A percentile compares a stretch with the other conserved stretches of the same genome.
Evolutionary conservation across 2,888 invertebrate species (phyloP).

Genomic region (Noctua janthina): DNA sequence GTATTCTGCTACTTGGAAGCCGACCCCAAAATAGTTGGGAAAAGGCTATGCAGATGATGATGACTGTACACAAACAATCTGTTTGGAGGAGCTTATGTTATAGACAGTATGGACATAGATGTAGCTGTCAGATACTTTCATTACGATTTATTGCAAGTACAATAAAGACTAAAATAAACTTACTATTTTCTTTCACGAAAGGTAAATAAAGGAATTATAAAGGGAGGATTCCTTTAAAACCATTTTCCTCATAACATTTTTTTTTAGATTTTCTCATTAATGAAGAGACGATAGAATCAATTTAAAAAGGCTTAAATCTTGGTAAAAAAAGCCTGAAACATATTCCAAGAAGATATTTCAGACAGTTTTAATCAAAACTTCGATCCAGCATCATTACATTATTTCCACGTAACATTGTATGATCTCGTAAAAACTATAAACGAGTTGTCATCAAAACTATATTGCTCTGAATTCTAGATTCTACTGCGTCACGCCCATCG

Average conservation of each 20-base stretch:
- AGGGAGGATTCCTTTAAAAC: background rate
- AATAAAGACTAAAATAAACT: background rate
- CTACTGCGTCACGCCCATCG: conserved; percentile 51
- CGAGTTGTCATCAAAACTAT: conserved; percentile 34
- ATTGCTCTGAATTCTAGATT: conserved; percentile 30
- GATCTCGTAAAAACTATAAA: conserved; percentile 39
- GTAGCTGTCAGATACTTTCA: background rate
- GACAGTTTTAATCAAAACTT: background rate
- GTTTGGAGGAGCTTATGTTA: background rate
- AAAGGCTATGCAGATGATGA: background rate
- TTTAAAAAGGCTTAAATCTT: background rate
- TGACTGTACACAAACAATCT: background rate
- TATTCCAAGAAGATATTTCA: background rate
- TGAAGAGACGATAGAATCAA: background rate
- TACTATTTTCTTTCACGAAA: background rate
- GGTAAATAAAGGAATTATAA: background rate
- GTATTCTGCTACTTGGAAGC: background rate
- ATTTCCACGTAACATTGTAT: conserved; percentile 13
- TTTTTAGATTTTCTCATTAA: background rate
- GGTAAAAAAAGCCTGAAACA: background rate
- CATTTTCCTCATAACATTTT: background rate
- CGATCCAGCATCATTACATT: conserved; percentile 11
- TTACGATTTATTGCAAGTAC: background rate
- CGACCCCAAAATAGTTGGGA: background rate
- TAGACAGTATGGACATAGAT: background rate